Evolutionary conservation across 2,113 vertebrate species (phyloP).

Genomic region (Heptranchias perlo): DNA sequence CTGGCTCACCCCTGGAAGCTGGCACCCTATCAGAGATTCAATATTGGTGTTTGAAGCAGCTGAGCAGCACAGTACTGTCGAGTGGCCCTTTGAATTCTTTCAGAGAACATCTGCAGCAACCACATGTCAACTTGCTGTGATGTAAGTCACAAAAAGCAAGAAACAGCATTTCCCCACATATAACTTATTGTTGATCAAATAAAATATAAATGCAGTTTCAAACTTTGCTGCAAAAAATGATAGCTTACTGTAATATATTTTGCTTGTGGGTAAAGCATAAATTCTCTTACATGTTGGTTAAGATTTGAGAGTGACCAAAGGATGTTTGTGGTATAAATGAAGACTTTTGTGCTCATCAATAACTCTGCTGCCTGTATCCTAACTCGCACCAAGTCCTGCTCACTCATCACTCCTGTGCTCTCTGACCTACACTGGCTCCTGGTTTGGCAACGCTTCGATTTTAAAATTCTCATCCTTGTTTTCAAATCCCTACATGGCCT

Average conservation of each 20-base stretch:
- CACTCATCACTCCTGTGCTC: too few relatives aligned
- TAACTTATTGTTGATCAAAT: not conserved
- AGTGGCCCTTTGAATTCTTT: not conserved
- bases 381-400: too few relatives aligned
- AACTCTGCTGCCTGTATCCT: too few relatives aligned
- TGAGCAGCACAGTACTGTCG: not conserved
- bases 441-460: too few relatives aligned
- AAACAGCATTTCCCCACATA: not conserved
- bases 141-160: too few relatives aligned
- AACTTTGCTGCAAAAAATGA: not conserved
- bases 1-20: not conserved
- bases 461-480: too few relatives aligned
- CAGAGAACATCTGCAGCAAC: not conserved
- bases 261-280: not conserved
- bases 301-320: not conserved
- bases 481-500: too few relatives aligned
- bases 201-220: not conserved
- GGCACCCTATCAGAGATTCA: not conserved
- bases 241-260: not conserved
- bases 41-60: not conserved
- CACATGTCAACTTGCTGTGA: too few relatives aligned
- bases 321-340: not conserved
- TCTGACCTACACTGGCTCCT: too few relatives aligned
- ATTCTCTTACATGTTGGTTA: not conserved
- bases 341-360: not conserved